phyloP scores from a whole-genome alignment of 1,140 invertebrate genomes.

The Elysia chlorotica region DNA sequence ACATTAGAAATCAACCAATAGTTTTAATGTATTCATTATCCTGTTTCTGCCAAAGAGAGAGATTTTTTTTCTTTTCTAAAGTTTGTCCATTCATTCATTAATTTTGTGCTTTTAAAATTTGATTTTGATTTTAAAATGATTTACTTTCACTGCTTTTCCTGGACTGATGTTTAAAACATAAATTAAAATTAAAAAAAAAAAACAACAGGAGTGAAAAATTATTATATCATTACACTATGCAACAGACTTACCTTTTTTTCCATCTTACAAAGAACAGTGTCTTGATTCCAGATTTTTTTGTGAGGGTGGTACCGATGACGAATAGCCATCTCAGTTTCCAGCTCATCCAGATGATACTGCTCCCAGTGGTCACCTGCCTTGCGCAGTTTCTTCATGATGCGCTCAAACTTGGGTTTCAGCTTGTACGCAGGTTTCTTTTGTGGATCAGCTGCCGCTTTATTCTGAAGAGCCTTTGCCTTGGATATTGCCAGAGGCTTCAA shows the following conservation, averaged over 20 bases:
- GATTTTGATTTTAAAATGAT: too few relatives aligned
- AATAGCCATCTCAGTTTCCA: conserved; percentile 40
- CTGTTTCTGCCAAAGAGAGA: too few relatives aligned
- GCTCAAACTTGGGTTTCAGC: conserved; percentile 21
- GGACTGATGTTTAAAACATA: too few relatives aligned
- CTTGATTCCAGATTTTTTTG: conserved; percentile 49
- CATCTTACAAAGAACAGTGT: conserved; percentile 54
- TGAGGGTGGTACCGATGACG: conserved; percentile 55
- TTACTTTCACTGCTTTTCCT: too few relatives aligned
- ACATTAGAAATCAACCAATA: too few relatives aligned
- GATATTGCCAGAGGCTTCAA: conserved; percentile 22
- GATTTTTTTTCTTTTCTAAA: too few relatives aligned
- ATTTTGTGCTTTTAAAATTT: too few relatives aligned
- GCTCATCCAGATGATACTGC: conserved; percentile 48
- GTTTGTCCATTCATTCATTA: too few relatives aligned
- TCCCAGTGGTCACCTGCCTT: conserved; percentile 49
- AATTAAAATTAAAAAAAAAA: too few relatives aligned
- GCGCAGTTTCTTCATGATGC: conserved; percentile 19
- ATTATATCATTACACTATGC: neutral
- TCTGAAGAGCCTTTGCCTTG: conserved; percentile 21
- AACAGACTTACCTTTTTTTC: conserved; percentile 44
- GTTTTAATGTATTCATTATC: too few relatives aligned
- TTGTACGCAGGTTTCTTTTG: conserved; percentile 14
- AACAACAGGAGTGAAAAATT: too few relatives aligned
- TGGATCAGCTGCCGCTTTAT: neutral